Evolutionary conservation across 2,797 vertebrate species (phyloP), one percentile per base, ranked within the genome.

Genomic region (Setipinna tenuifilis): DNA sequence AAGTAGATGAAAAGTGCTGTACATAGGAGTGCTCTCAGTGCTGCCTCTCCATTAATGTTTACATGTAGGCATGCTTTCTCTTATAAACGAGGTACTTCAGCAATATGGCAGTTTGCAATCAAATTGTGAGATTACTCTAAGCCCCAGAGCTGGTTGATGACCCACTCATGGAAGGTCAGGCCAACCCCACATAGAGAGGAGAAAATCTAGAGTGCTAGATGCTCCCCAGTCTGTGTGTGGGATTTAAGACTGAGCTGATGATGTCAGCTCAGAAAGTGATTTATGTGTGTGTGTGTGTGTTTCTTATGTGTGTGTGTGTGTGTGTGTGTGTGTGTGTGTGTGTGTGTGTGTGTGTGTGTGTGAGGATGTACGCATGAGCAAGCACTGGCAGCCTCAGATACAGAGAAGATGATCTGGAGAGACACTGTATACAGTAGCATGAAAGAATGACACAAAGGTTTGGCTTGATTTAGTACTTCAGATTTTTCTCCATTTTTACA

Each of bases 81-180:
- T 41, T 14, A 75, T 75, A 75, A 75, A 35, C 16, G 17, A 75
- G 68, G 14, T 75, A 68, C 62, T 68, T 68, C 62, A 68, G 25
- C 62, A 35, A 75, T 17, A 75, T 75, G 28, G 68, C 31, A 75
- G 68, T 75, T 75, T 75, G 28, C 28, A 75, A 75, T 75, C 68
- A 75, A 75, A 75, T 17, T 31, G 28, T 41, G 28, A 19, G 31
- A 35, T 71, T 75, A 35, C 28, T 75, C 19, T 75, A 75, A 75
- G 16, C 14, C 68, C 68, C 28, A 75, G 35, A 75, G 68, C 68
- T 75, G 68, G 35, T 75, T 2, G 62, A 68, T 16, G 62, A 75
- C 68, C 68, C 62, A 28, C 62, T 68, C 62, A 14, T 75, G 19
- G 16, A 75, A 35, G 68, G 68, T 35, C 28, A 16, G 12, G 11